Percentiles rank a stretch among this genome's conserved stretches.
Evolutionary conservation across 2,797 vertebrate species (phyloP).

Genomic region (Hybognathus amarus): DNA sequence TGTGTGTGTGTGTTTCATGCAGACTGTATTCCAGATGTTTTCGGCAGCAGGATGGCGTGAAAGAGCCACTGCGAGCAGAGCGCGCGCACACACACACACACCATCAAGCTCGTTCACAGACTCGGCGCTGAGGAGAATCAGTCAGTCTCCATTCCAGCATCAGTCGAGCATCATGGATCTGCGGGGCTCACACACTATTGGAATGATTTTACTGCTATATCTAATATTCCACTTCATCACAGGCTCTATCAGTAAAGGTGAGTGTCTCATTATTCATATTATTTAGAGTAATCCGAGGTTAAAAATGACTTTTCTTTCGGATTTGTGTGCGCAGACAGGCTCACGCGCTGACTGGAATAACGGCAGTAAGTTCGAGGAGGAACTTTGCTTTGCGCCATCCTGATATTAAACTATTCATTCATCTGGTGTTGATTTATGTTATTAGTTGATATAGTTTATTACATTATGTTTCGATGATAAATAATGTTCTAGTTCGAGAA

Average conservation of each 20-base stretch:
- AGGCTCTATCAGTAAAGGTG: slow-evolving; percentile 59
- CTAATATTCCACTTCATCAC: slow-evolving; percentile 49
- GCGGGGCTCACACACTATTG: slow-evolving; percentile 41
- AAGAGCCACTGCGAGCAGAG: slow-evolving; percentile 54
- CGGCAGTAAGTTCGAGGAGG: slow-evolving; percentile 21
- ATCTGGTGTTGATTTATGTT: neutral
- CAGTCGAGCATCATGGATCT: slow-evolving; percentile 60
- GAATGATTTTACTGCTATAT: slow-evolving; percentile 54
- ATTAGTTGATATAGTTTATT: neutral
- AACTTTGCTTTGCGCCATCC: slow-evolving; percentile 26
- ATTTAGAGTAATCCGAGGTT: neutral
- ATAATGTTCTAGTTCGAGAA: neutral
- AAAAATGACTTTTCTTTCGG: neutral
- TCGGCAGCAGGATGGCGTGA: slow-evolving; percentile 60
- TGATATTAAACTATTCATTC: neutral
- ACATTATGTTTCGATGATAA: neutral
- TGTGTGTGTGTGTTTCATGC: slow-evolving; percentile 31
- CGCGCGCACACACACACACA: neutral
- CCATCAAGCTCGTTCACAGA: neutral
- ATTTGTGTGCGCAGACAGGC: neutral
- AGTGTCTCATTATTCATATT: slow-evolving; percentile 8
- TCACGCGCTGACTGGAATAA: slow-evolving; percentile 1
- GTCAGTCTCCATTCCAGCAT: slow-evolving; percentile 52
- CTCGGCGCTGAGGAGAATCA: slow-evolving; percentile 47
- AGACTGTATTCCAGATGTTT: slow-evolving; percentile 54